Evolutionary conservation across 1,140 invertebrate species (phyloP).

Genomic region (Drosophila neocordata): DNA sequence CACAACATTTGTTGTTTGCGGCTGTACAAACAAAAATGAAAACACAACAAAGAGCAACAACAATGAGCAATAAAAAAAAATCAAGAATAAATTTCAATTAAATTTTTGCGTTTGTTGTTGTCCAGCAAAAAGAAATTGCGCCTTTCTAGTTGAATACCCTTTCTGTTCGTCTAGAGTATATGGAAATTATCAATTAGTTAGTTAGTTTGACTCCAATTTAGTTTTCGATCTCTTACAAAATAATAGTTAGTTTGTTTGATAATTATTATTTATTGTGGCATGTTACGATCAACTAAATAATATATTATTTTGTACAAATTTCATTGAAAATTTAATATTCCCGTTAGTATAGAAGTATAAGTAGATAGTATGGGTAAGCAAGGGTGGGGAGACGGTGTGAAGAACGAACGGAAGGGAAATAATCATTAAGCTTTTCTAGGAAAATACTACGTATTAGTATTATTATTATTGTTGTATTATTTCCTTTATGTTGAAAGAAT

Average conservation of each 20-base stretch:
- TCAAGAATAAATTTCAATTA: slow-evolving; percentile 24
- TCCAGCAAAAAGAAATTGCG: background rate
- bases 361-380: too few species aligned
- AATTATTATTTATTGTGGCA: too few species aligned
- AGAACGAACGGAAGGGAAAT: background rate
- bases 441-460: slow-evolving; percentile 4
- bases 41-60: slow-evolving; percentile 14
- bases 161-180: slow-evolving; percentile 11
- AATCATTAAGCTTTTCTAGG: background rate
- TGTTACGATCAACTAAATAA: too few species aligned
- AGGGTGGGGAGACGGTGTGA: too few species aligned
- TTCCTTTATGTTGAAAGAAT: background rate
- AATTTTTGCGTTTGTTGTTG: background rate
- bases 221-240: too few species aligned
- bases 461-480: slow-evolving; percentile 10
- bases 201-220: background rate
- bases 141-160: background rate
- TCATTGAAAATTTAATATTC: background rate
- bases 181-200: background rate
- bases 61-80: slow-evolving; percentile 5
- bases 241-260: too few species aligned
- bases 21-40: slow-evolving; percentile 3
- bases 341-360: too few species aligned
- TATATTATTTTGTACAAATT: too few species aligned
- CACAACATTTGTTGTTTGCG: background rate